Evolutionary conservation across 2,888 invertebrate species (phyloP).

Genomic region (Trissolcus brochymenae): DNA sequence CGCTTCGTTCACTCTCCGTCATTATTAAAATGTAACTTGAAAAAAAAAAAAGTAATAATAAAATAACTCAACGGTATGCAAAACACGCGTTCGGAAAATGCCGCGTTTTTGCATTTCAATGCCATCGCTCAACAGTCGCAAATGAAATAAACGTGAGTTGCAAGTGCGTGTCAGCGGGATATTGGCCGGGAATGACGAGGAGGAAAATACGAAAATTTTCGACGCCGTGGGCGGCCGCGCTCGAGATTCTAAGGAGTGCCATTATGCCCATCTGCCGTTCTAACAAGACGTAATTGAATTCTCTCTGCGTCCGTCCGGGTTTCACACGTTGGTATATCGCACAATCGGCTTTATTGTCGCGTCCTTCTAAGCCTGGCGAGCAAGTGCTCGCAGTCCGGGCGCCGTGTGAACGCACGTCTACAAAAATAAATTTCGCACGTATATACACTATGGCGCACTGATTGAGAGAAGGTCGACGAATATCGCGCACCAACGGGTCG

Average conservation of each 20-base stretch:
- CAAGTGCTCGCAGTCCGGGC: conserved; percentile 20
- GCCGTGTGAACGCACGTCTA: conserved; percentile 48
- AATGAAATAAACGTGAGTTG: conserved; percentile 30
- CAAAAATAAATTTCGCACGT: conserved; percentile 44
- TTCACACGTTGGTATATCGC: conserved; percentile 56
- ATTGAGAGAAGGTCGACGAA: conserved; percentile 50
- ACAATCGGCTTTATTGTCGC: conserved; percentile 60
- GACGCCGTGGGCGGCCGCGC: conserved; percentile 38
- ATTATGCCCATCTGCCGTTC: conserved; percentile 75
- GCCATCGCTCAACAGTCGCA: conserved; percentile 5
- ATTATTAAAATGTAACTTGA: conserved; percentile 9
- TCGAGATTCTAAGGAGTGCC: conserved; percentile 55
- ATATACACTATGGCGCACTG: conserved; percentile 35
- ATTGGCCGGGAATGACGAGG: conserved; percentile 16
- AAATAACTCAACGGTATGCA: no score
- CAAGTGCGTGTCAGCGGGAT: conserved; percentile 32
- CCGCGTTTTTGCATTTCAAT: neutral
- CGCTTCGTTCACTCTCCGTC: conserved; percentile 9
- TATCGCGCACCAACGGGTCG: conserved; percentile 15
- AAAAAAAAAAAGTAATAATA: no score
- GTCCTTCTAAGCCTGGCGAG: conserved; percentile 40
- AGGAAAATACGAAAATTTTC: conserved; percentile 44
- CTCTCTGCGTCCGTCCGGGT: conserved; percentile 63
- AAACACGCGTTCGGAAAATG: conserved; percentile 2
- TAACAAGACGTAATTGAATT: conserved; percentile 76